Evolutionary conservation across 1,140 invertebrate genomes (phyloP).

Genomic region (Andricus grossulariae): DNA sequence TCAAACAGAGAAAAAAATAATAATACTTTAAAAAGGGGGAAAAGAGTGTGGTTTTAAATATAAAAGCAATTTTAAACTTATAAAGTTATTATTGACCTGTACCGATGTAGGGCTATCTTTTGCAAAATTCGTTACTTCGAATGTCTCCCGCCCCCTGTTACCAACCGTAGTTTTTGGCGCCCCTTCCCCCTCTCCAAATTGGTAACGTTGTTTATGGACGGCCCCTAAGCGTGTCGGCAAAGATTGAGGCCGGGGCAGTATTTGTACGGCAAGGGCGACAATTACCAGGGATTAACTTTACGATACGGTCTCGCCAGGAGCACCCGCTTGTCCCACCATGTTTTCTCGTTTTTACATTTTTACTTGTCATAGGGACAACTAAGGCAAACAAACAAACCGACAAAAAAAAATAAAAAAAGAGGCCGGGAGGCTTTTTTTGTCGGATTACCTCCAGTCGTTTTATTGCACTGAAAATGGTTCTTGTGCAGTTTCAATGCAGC

Average conservation of each 20-base stretch:
- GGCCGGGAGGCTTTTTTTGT: slow-evolving; percentile 4
- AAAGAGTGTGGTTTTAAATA: background rate
- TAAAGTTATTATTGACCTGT: too few relatives aligned
- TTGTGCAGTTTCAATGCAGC: background rate
- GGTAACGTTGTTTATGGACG: too few relatives aligned
- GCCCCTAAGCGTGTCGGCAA: slow-evolving; percentile 2
- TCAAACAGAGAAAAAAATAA: background rate
- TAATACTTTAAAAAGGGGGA: slow-evolving; percentile 34
- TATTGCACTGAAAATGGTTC: slow-evolving; percentile 38
- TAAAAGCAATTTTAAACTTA: too few relatives aligned
- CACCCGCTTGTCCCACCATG: background rate
- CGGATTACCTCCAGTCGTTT: slow-evolving; percentile 26
- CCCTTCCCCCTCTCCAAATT: too few relatives aligned
- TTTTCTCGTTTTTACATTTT: background rate
- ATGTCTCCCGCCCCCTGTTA: too few relatives aligned
- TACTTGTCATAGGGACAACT: background rate
- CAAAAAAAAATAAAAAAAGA: background rate
- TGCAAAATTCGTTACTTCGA: too few relatives aligned
- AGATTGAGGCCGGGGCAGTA: slow-evolving; percentile 4
- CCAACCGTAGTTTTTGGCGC: too few relatives aligned
- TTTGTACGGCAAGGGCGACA: background rate
- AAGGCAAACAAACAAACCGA: slow-evolving; percentile 1
- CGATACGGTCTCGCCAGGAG: background rate
- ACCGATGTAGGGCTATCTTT: too few relatives aligned
- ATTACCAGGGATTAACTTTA: slow-evolving; percentile 11